Conservation (phyloP, 2,113 vertebrate genomes). For the Oophaga pumilio region DNA sequence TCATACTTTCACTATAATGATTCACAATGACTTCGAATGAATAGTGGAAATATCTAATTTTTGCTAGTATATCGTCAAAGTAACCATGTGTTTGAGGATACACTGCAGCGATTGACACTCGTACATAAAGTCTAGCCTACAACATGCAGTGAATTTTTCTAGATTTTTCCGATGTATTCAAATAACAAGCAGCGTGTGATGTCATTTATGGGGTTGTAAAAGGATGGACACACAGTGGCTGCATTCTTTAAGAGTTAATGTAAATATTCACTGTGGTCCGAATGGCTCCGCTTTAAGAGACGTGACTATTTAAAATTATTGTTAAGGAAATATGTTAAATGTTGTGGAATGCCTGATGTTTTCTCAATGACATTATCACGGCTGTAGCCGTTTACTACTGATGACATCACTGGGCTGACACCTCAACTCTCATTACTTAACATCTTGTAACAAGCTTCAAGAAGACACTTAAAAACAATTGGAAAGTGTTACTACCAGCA, state of each 20-base stretch:
- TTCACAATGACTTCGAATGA: not conserved
- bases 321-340: constrained; percentile 23
- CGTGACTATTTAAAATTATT: constrained; percentile 23
- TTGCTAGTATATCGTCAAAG: not conserved
- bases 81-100: constrained; percentile 13
- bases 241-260: constrained; percentile 31
- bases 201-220: constrained; percentile 54
- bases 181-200: constrained; percentile 16
- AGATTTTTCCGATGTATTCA: constrained; percentile 10
- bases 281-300: not conserved
- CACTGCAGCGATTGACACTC: not conserved
- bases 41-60: not conserved
- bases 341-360: constrained; percentile 1
- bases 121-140: not conserved
- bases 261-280: constrained; percentile 41
- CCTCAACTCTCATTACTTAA: not conserved
- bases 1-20: not conserved
- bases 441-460: not conserved
- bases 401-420: constrained; percentile 41
- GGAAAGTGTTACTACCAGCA: not conserved
- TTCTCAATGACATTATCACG: constrained; percentile 33
- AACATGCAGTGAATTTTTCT: not conserved
- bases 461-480: not conserved
- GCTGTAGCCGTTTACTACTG: constrained; percentile 7
- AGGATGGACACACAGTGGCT: constrained; percentile 19